Evolutionary conservation across 2,888 invertebrate genomes (phyloP), one percentile per base, ranked within the genome.

Genomic region (Lycia hirtaria): DNA sequence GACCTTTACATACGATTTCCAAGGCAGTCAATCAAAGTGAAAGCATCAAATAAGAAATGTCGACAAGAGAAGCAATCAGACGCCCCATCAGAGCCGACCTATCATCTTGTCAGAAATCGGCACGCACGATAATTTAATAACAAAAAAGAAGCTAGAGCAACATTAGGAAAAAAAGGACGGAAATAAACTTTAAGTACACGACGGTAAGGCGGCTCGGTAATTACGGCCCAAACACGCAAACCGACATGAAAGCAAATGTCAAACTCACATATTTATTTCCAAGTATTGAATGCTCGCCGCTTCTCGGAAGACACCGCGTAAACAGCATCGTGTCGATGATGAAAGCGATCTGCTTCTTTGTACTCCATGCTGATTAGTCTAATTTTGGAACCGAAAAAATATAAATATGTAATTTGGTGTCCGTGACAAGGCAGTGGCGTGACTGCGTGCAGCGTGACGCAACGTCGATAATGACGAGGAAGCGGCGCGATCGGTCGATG

Each of bases 191-290:
- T 88, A 84, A 76, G 75, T 69, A 69, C 70, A 67, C 48, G 64
- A 80, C 60, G 65, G 74, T 82, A 87, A 80, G 81, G 76, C 75
- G 63, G 64, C 60, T 68, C 78, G 78, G 81, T 89, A 90, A 91
- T 91, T 90, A 88, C 85, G 80, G 80, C 75, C 83, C 78, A 80
- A 87, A 87, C 92, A 89, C 88, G 88, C 89, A 78, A 89, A 84
- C 74, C 72, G 82, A 88, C 91, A 91, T 92, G 90, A 92, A 92
- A 92, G 92, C 91, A 88, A 90, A 92, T 92, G 90, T 92, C 92
- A 92, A 92, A 88, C 88, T 88, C 88, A 89, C 90, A 89, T 89
- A 92, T 92, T 90, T 92, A 92, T 91, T 92, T 92, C 92, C 90
- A 87, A 90, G 92, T 92, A 92, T 92, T 90, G 92, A 89, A 92